Percentiles rank a stretch among this genome's conserved stretches.
Evolutionary conservation across 1,140 invertebrate species (phyloP).

Genomic region (Formica selysi): DNA sequence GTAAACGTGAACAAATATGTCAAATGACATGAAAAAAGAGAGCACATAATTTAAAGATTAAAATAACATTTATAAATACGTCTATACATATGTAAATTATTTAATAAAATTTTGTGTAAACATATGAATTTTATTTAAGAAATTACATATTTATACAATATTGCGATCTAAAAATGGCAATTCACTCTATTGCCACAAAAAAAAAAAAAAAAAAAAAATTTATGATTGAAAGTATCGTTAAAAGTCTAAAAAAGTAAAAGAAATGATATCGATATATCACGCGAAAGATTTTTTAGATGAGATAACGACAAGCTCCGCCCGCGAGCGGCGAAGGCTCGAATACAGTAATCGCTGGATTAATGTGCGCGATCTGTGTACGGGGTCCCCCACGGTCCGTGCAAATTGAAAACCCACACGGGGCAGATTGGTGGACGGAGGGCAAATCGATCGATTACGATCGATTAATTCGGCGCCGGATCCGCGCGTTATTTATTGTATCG

Average conservation of each 20-base stretch:
- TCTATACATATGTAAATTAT: neutral
- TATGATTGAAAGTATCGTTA: neutral
- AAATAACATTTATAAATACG: neutral
- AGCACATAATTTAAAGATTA: neutral
- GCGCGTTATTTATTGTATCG: conserved; percentile 51
- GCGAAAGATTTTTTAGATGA: conserved; percentile 29
- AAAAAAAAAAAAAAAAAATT: neutral
- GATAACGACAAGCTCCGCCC: conserved; percentile 30
- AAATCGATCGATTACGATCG: conserved; percentile 70
- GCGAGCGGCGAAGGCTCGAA: neutral
- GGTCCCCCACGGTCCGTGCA: conserved; percentile 65
- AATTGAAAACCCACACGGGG: conserved; percentile 71
- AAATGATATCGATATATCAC: conserved; percentile 39
- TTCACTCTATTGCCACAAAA: neutral
- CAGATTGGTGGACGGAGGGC: conserved; percentile 17
- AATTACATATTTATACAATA: neutral
- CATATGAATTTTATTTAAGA: neutral
- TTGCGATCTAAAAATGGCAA: neutral
- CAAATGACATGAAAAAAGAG: neutral
- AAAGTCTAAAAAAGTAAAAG: neutral
- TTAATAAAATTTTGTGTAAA: neutral
- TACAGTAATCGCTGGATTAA: conserved; percentile 64
- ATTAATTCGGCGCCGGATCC: conserved; percentile 66
- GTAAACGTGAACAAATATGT: neutral
- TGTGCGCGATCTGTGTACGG: conserved; percentile 37